These are phyloP conservation scores for Mustela nigripes DNA, from an alignment of 2,113 vertebrate genomes.

Conservation along the genomic window DNA sequence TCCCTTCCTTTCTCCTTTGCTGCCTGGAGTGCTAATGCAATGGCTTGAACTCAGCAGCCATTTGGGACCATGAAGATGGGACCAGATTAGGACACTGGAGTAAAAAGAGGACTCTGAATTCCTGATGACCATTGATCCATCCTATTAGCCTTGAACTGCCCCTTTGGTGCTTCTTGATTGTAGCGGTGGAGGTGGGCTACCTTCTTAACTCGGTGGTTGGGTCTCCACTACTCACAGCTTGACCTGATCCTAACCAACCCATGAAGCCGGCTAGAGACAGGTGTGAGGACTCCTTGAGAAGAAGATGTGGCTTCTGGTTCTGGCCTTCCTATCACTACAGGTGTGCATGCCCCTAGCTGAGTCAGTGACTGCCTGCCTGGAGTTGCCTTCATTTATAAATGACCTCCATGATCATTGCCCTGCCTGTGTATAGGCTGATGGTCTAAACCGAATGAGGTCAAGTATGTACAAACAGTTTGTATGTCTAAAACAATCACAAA, in stretches of 20 bases:
- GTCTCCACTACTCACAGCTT: background rate
- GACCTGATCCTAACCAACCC: background rate
- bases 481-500: fast-evolving
- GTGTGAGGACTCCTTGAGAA: background rate
- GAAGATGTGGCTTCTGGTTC: background rate
- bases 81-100: background rate
- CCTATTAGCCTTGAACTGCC: background rate
- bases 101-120: background rate
- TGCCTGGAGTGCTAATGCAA: background rate
- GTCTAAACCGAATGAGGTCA: background rate
- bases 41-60: background rate
- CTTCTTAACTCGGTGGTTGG: background rate
- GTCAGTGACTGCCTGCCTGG: background rate
- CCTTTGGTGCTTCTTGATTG: background rate
- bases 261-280: background rate
- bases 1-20: background rate
- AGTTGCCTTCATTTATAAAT: background rate
- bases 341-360: background rate
- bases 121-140: background rate
- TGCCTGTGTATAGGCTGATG: background rate
- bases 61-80: background rate
- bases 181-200: background rate
- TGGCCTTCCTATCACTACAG: background rate
- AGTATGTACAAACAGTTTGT: background rate
- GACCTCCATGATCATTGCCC: background rate